Evolutionary conservation across 2,113 vertebrate genomes (phyloP).

Genomic region (Phaetusa simplex): DNA sequence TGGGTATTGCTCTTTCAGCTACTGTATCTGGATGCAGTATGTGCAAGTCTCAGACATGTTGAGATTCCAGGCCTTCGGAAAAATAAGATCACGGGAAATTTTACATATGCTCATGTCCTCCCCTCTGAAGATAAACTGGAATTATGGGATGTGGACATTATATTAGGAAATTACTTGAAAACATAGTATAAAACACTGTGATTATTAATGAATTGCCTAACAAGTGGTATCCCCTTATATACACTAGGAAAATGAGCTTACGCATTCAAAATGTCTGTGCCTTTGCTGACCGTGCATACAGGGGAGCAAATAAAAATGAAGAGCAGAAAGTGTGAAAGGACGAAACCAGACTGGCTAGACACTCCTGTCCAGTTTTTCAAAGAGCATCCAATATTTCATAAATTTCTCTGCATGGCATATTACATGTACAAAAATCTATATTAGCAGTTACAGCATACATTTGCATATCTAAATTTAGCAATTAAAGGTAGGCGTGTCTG

Average conservation of each 20-base stretch:
- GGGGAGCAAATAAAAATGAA: background rate
- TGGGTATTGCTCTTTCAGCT: slow-evolving; percentile 71
- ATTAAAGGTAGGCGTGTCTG: background rate
- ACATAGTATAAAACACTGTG: background rate
- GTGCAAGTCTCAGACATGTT: slow-evolving; percentile 27
- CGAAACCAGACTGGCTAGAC: background rate
- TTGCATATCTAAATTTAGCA: background rate
- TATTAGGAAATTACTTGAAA: slow-evolving; percentile 7
- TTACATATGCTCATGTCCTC: slow-evolving; percentile 52
- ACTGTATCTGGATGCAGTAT: slow-evolving; percentile 34
- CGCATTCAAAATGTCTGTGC: background rate
- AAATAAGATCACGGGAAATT: slow-evolving; percentile 56
- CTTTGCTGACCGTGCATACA: background rate
- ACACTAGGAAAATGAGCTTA: background rate
- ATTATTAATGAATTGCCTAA: background rate
- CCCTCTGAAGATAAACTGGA: slow-evolving; percentile 51
- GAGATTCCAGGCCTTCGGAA: slow-evolving; percentile 57
- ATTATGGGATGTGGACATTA: slow-evolving; percentile 21
- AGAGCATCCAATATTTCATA: background rate
- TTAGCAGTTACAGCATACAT: background rate
- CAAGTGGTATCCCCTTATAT: background rate
- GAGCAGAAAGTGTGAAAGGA: background rate
- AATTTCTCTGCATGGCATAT: background rate
- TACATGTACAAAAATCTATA: background rate
- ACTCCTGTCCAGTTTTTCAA: background rate